A percentile compares a stretch with the other conserved stretches of the same genome.
phyloP scores from a whole-genome alignment of 1,140 invertebrate genomes.

The Diabrotica undecimpunctata region DNA sequence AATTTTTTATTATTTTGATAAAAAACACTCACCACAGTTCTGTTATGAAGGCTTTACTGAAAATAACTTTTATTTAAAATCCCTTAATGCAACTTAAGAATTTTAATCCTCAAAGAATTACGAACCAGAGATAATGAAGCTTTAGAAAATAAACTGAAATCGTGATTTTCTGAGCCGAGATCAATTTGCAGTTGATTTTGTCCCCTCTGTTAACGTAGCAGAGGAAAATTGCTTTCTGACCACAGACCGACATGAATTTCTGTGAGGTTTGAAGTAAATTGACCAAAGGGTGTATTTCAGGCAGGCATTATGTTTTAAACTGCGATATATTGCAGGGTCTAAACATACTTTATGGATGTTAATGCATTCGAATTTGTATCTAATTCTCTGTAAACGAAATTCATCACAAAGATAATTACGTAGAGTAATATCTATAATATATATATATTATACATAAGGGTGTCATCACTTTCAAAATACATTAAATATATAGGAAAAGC shows the following conservation, averaged over 20 bases:
- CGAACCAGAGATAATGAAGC: neutral
- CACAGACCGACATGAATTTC: neutral
- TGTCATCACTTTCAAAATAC: too few relatives aligned
- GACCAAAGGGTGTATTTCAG: conserved; percentile 1
- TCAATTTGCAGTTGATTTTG: conserved; percentile 2
- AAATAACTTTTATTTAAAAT: too few relatives aligned
- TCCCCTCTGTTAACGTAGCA: neutral
- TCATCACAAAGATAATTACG: neutral
- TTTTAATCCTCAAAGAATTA: conserved; percentile 1
- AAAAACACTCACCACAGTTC: too few relatives aligned
- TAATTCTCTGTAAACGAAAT: neutral
- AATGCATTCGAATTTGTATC: neutral
- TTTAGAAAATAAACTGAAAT: conserved; percentile 1
- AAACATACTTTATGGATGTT: neutral
- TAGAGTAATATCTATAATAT: too few relatives aligned
- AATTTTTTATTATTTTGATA: too few relatives aligned
- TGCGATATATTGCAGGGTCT: neutral
- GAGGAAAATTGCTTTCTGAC: neutral
- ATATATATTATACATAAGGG: too few relatives aligned
- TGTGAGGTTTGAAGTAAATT: conserved; percentile 1
- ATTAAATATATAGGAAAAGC: too few relatives aligned
- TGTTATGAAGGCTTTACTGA: too few relatives aligned
- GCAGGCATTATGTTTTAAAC: neutral
- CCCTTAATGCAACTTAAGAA: neutral
- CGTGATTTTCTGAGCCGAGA: neutral